Percentiles rank a stretch among this genome's conserved stretches.
Evolutionary conservation across 2,888 invertebrate species (phyloP).

Genomic region (Trypoxylon attenuatum): DNA sequence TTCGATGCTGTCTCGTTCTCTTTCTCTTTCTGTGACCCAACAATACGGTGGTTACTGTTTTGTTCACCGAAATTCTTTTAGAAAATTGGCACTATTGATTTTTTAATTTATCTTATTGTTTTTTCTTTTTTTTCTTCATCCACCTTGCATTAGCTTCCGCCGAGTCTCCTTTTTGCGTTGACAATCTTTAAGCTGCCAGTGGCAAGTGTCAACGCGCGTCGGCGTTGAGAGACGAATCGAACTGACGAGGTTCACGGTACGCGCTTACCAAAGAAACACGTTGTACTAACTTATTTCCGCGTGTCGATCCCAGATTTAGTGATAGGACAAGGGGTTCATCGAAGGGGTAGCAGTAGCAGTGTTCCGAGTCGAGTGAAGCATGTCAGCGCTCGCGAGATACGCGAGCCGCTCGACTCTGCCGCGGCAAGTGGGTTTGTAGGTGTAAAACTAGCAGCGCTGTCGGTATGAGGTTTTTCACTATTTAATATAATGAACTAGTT

Average conservation of each 20-base stretch:
- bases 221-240: background rate
- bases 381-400: background rate
- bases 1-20: no score
- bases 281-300: background rate
- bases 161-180: background rate
- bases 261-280: background rate
- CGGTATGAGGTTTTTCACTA: constrained; percentile 19
- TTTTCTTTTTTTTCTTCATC: background rate
- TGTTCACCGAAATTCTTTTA: no score
- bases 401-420: constrained; percentile 29
- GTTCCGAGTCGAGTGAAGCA: background rate
- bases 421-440: constrained; percentile 8
- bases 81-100: no score
- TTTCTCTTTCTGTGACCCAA: no score
- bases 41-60: no score
- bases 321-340: background rate
- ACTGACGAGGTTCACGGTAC: background rate
- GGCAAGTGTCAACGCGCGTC: background rate
- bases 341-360: background rate
- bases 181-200: background rate
- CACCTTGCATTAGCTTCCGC: background rate
- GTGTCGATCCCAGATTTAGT: background rate
- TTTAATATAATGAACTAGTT: constrained; percentile 22
- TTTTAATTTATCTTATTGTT: no score
- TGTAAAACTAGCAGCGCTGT: background rate